Evolutionary conservation across 2,113 vertebrate genomes (phyloP).

Genomic region (Tonatia bakeri): DNA sequence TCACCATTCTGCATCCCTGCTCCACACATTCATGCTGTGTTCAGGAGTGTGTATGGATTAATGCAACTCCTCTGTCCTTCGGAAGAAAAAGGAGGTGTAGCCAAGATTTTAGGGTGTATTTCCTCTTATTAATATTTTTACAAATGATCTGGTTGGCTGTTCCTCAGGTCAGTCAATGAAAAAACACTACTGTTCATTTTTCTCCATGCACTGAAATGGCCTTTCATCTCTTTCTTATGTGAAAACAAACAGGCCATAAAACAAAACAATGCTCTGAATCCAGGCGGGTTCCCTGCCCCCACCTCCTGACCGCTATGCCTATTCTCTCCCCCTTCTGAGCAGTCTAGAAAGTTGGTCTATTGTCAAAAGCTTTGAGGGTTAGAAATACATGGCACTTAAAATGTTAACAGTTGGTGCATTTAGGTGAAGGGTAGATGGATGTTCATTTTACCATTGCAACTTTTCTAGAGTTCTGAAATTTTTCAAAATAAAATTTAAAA

Average conservation of each 20-base stretch:
- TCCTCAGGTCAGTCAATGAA: neutral
- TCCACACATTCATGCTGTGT: neutral
- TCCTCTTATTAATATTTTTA: neutral
- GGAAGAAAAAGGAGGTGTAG: neutral
- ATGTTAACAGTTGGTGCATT: neutral
- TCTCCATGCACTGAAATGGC: neutral
- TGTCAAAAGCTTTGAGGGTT: conserved; percentile 7
- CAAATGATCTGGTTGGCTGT: neutral
- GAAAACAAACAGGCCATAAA: neutral
- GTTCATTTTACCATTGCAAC: neutral
- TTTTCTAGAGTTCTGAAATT: neutral
- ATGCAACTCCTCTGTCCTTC: neutral
- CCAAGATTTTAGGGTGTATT: neutral
- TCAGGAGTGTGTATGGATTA: neutral
- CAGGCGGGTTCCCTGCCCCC: neutral
- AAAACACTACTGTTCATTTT: neutral
- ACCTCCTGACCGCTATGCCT: neutral
- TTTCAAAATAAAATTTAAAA: conserved; percentile 22
- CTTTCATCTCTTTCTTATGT: neutral
- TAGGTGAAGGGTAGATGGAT: neutral
- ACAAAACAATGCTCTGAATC: neutral
- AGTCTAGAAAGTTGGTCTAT: neutral
- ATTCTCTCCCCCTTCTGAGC: neutral
- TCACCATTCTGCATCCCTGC: neutral
- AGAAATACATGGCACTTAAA: neutral